Base-by-base conservation (phyloP, 2,797 vertebrate genomes). In the Sciurus vulgaris region DNA sequence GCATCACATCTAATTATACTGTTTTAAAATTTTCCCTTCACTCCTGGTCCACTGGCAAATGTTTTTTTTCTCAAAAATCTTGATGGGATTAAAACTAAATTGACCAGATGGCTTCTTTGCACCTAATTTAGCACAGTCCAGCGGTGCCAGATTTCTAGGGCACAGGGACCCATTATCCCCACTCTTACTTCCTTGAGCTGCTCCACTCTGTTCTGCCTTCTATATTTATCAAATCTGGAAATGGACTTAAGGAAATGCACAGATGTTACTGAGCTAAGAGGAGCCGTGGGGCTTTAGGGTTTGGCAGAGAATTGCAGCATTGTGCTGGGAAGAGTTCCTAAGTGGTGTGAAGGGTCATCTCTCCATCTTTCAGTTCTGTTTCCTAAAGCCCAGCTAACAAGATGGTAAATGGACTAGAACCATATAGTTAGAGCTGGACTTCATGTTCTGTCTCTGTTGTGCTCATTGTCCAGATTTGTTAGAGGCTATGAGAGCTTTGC, bases 101-200 rank as follows among this genome's bases (percentile, higher is more conserved):
- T 2, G 33, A 49, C 76, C 96, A 98, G 74, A 67, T 51, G 96
- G 95, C 86, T 96, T 86, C 95, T 94, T 97, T 89, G 91, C 87
- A 86, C 88, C 96, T 96, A 87, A 30, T 12, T 82, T 22, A 96
- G 96, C 85, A 61, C 83, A 79, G 94, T 65, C 47, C 94, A 49
- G 82, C 22, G 54, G 51, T 87, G 96, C 91, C 97, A 98, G 97
- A 83, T 96, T 97, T 96, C 95, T 93, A 96, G 89, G 91, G 95
- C 90, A 97, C 63, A 6, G 11, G 91, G 96, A 97, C 86, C 86
- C 65, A 49, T 77, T 96, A 86, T 95, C 90, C 96, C 94, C 12
- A 78, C 47, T 63, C 61, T 96, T 51, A 74, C 61, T 70, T 5
- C 56, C 97, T 85, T 96, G 94, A 97, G 91, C 89, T 93, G 78